phyloP scores from a whole-genome alignment of 2,888 invertebrate genomes.

The Cheilosia scutellata region DNA sequence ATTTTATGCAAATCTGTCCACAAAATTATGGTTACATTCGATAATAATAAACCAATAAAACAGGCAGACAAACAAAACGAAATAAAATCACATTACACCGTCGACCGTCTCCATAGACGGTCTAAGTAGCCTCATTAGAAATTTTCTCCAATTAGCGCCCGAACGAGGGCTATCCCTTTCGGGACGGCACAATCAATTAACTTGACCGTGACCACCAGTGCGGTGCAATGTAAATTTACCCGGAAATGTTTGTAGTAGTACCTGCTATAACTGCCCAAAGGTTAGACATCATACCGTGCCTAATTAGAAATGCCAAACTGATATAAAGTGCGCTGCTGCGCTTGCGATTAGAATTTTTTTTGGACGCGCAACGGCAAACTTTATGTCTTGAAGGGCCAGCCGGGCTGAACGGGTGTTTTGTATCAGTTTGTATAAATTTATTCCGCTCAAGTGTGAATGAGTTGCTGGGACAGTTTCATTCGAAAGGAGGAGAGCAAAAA shows the following conservation, averaged over 20 bases:
- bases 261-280: slow-evolving; percentile 19
- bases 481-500: slow-evolving; percentile 18
- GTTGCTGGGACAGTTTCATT: slow-evolving; percentile 64
- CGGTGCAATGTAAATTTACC: slow-evolving; percentile 39
- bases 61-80: slow-evolving; percentile 42
- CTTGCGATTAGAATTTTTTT: slow-evolving; percentile 34
- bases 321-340: slow-evolving; percentile 14
- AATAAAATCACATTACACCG: slow-evolving; percentile 71
- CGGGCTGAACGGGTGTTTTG: slow-evolving; percentile 44
- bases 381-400: slow-evolving; percentile 34
- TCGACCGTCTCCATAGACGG: slow-evolving; percentile 25
- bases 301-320: slow-evolving; percentile 59
- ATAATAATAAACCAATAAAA: slow-evolving; percentile 62
- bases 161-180: slow-evolving; percentile 45
- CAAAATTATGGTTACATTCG: slow-evolving; percentile 68
- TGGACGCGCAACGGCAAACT: slow-evolving; percentile 30
- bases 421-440: slow-evolving; percentile 65
- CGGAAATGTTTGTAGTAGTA: slow-evolving; percentile 53
- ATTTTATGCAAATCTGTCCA: slow-evolving; percentile 62
- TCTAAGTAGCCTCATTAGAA: slow-evolving; percentile 72
- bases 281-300: slow-evolving; percentile 25
- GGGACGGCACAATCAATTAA: slow-evolving; percentile 57
- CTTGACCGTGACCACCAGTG: slow-evolving; percentile 53
- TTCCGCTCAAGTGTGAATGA: slow-evolving; percentile 67
- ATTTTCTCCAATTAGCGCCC: slow-evolving; percentile 59